phyloP scores from a whole-genome alignment of 2,797 vertebrate genomes.

The Mormyrops boulengeri region DNA sequence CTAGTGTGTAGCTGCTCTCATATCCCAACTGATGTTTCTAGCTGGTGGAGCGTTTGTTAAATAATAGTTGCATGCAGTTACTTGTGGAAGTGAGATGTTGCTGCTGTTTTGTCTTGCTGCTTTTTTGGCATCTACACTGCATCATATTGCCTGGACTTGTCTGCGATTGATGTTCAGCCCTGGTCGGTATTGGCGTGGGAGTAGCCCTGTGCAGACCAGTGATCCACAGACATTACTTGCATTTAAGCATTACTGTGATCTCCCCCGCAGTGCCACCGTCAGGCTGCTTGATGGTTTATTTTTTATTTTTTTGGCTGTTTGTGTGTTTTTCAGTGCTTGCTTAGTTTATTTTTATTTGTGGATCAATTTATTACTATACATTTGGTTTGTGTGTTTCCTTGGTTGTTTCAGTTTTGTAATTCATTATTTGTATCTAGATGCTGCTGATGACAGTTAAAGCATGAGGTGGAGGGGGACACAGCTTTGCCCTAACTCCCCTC shows the following conservation, averaged over 20 bases:
- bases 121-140: too few species aligned
- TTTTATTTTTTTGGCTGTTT: not conserved
- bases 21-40: too few species aligned
- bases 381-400: not conserved
- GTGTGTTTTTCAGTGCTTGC: too few species aligned
- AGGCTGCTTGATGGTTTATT: not conserved
- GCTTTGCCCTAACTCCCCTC: too few species aligned
- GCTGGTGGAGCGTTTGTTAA: too few species aligned
- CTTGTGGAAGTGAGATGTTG: too few species aligned
- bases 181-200: not conserved
- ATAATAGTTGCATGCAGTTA: too few species aligned
- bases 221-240: not conserved
- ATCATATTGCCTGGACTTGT: too few species aligned
- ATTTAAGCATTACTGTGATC: not conserved
- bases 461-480: not conserved
- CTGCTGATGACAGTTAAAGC: not conserved
- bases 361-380: not conserved
- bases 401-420: not conserved
- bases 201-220: not conserved
- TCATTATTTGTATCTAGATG: not conserved
- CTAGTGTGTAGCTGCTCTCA: too few species aligned
- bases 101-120: too few species aligned
- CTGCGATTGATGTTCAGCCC: not conserved
- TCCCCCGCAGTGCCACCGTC: not conserved
- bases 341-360: not conserved